phyloP scores from a whole-genome alignment of 2,888 invertebrate species.

The Mimachlamys varia region DNA sequence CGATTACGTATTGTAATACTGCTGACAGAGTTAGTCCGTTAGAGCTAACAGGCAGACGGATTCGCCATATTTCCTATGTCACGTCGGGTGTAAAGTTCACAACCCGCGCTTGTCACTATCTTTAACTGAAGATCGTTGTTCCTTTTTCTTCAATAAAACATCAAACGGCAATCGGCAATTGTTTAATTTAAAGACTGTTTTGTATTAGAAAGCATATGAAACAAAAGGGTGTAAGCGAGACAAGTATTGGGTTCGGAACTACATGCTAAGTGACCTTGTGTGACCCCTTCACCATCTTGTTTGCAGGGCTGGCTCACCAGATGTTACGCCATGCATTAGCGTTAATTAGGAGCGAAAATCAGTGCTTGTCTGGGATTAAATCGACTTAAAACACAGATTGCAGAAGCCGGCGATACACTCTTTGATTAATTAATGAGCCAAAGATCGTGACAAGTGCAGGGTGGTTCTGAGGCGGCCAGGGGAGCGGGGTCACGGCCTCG shows the following conservation, averaged over 20 bases:
- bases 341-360: conserved; percentile 36
- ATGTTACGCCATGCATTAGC: conserved; percentile 31
- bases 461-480: conserved; percentile 14
- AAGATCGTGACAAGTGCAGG: conserved; percentile 21
- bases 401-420: conserved; percentile 34
- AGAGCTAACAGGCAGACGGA: too few species aligned
- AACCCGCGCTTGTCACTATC: too few species aligned
- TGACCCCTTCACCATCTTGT: conserved; percentile 17
- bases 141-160: not conserved
- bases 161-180: not conserved
- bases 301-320: conserved; percentile 3
- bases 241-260: not conserved
- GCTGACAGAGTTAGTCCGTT: too few species aligned
- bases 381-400: conserved; percentile 34
- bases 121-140: not conserved
- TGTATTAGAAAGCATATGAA: not conserved
- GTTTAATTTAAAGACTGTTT: not conserved
- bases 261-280: not conserved
- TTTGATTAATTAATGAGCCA: conserved; percentile 34
- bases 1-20: not conserved
- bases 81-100: too few species aligned
- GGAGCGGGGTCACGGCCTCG: not conserved
- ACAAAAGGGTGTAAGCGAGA: conserved; percentile 23
- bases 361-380: conserved; percentile 28
- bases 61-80: too few species aligned